Conservation (phyloP, 2,797 vertebrate species). For the Enteromius mattozi region DNA sequence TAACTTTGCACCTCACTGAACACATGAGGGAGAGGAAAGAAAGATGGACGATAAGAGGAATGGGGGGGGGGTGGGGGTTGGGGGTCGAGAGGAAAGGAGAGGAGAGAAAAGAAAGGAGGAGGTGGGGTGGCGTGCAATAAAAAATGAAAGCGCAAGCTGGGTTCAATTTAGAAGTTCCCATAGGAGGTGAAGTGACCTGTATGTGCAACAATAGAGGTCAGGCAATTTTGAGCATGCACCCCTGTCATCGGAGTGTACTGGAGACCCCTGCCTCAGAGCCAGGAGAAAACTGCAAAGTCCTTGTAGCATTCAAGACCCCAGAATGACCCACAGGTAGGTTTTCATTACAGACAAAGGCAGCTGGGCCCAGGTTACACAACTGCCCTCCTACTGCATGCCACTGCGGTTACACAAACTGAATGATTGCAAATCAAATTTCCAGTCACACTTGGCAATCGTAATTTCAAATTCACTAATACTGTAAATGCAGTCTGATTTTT, state of each 20-base stretch:
- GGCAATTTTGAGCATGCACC: conserved; percentile 80
- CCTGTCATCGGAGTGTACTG: conserved; percentile 75
- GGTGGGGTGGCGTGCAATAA: conserved; percentile 56
- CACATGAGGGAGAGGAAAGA: conserved; percentile 77
- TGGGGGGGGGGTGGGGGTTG: conserved; percentile 27
- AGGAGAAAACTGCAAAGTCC: conserved; percentile 76
- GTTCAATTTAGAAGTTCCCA: conserved; percentile 85
- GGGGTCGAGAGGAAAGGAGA: background rate
- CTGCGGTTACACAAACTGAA: background rate
- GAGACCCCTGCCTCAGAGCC: conserved; percentile 75
- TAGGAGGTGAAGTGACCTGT: conserved; percentile 81
- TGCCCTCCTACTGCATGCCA: conserved; percentile 71
- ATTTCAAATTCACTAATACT: conserved; percentile 23
- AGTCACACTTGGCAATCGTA: background rate
- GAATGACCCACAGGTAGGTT: conserved; percentile 77
- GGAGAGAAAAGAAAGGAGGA: conserved; percentile 28
- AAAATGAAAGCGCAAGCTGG: conserved; percentile 83
- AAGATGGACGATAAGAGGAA: conserved; percentile 65
- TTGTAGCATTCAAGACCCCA: conserved; percentile 71
- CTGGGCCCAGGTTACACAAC: conserved; percentile 68
- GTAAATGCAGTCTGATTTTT: conserved; percentile 17
- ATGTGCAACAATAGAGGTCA: conserved; percentile 82
- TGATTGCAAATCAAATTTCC: background rate
- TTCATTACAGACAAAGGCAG: conserved; percentile 75
- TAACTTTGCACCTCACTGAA: conserved; percentile 83